Evolutionary conservation across 2,113 vertebrate species (phyloP), one percentile per base, ranked within the genome.

Genomic region (Mustela lutreola): DNA sequence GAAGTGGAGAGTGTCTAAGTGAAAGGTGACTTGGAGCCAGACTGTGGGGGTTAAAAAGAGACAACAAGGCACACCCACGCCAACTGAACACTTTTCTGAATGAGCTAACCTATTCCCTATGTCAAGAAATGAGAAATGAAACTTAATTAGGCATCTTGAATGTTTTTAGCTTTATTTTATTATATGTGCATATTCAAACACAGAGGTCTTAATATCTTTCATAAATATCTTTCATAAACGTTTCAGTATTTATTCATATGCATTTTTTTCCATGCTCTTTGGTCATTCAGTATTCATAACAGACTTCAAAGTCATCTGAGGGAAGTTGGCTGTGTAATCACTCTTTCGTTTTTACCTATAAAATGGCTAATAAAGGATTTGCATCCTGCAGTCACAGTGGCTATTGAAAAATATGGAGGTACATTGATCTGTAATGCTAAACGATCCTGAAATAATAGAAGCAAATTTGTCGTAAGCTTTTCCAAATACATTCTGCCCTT

Each of bases 191-290:
- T 98, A 97, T 98, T 97, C 95, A 98, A 98, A 98, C 97, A 98
- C 96, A 97, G 95, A 97, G 97, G 48, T 97, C 95, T 97, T 98
- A 96, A 96, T 96, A 89, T 97, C 97, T 98, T 98, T 97, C 98
- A 98, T 98, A 98, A 98, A 98, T 98, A 98, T 98, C 98, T 98
- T 97, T 98, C 98, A 98, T 96, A 98, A 97, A 98, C 91, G 79
- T 98, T 97, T 97, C 92, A 95, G 7, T 97, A 97, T 95, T 98
- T 97, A 94, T 94, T 97, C 95, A 89, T 98, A 98, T 93, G 95
- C 85, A 98, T 98, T 98, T 97, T 97, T 97, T 96, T 95, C 92
- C 96, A 97, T 97, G 96, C 96, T 98, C 98, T 98, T 98, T 98
- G 98, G 98, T 98, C 97, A 98, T 96, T 97, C 97, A 90, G 31